Conservation (phyloP, 2,888 invertebrate species). For the Heliothis peltigera region DNA sequence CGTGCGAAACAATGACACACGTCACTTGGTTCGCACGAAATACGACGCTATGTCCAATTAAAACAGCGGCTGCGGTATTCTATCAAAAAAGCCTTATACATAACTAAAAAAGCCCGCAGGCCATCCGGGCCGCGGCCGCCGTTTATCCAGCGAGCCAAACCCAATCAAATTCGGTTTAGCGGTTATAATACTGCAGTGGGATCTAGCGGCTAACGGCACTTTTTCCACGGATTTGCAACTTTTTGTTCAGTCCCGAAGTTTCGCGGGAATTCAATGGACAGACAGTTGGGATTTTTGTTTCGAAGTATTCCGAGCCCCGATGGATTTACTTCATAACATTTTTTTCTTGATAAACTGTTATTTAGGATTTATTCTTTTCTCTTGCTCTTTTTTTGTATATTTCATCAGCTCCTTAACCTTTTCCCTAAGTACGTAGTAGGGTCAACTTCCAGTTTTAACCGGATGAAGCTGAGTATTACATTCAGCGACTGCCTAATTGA, state of each 20-base stretch:
- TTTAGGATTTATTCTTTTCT: background rate
- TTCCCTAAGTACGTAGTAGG: too few relatives aligned
- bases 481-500: too few relatives aligned
- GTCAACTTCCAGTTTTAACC: too few relatives aligned
- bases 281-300: constrained; percentile 29
- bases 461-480: too few relatives aligned
- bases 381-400: background rate
- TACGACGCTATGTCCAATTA: constrained; percentile 44
- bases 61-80: constrained; percentile 35
- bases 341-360: background rate
- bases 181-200: constrained; percentile 58
- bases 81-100: constrained; percentile 45
- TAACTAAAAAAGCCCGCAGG: constrained; percentile 35
- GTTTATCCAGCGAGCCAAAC: constrained; percentile 51
- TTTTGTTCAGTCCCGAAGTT: constrained; percentile 42
- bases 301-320: constrained; percentile 4
- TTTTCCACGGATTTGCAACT: constrained; percentile 54
- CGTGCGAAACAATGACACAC: background rate
- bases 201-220: constrained; percentile 43
- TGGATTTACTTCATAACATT: background rate
- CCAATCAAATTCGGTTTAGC: constrained; percentile 66
- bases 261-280: constrained; percentile 19
- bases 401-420: too few relatives aligned
- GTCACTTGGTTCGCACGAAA: background rate
- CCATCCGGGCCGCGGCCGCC: constrained; percentile 37